phyloP scores from a whole-genome alignment of 1,140 invertebrate species.

The Diabrotica virgifera region DNA sequence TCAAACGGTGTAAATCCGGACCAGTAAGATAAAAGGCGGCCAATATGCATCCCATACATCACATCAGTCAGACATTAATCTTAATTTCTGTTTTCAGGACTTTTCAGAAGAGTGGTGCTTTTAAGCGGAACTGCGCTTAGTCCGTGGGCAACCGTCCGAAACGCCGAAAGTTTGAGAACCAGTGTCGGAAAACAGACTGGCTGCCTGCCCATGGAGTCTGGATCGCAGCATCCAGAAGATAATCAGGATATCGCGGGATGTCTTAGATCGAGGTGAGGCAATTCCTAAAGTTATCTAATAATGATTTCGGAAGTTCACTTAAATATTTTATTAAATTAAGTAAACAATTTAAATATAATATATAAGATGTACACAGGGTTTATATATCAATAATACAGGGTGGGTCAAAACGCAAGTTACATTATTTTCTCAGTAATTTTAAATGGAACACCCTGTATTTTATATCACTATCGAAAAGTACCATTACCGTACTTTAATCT shows the following conservation, averaged over 20 bases:
- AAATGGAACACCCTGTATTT: too few species aligned
- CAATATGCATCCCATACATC: not conserved
- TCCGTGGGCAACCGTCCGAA: constrained; percentile 75
- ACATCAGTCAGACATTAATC: not conserved
- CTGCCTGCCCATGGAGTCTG: constrained; percentile 50
- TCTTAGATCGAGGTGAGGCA: constrained; percentile 47
- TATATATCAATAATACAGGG: too few species aligned
- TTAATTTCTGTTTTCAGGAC: constrained; percentile 53
- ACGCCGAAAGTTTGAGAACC: constrained; percentile 67
- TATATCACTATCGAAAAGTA: too few species aligned
- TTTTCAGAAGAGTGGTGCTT: constrained; percentile 81
- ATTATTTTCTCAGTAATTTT: too few species aligned
- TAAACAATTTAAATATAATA: too few species aligned
- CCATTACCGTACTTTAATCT: too few species aligned
- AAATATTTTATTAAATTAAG: too few species aligned
- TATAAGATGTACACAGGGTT: too few species aligned
- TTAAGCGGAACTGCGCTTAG: constrained; percentile 85
- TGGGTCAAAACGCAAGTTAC: too few species aligned
- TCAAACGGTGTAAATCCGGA: constrained; percentile 57
- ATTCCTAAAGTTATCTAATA: not conserved
- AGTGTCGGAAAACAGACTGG: constrained; percentile 71
- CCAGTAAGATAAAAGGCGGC: not conserved
- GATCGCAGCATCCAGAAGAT: constrained; percentile 32
- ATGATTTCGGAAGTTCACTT: too few species aligned
- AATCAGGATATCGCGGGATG: constrained; percentile 53